phyloP scores from a whole-genome alignment of 2,888 invertebrate genomes.

The Nowickia ferox region DNA sequence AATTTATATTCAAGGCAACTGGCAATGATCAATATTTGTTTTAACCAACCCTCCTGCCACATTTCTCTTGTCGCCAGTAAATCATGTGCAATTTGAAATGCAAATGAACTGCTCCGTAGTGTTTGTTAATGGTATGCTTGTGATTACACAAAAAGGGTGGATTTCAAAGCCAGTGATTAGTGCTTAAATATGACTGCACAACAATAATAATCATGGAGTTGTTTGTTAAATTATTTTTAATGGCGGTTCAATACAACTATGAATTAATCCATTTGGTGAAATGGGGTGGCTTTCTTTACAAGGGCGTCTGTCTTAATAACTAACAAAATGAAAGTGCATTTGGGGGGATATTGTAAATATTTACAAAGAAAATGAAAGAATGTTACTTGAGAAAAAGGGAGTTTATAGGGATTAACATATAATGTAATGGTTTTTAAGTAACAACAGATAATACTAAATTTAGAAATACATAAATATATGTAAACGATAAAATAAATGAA shows the following conservation, averaged over 20 bases:
- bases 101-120: neutral
- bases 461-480: neutral
- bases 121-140: conserved; percentile 20
- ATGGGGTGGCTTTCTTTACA: conserved; percentile 10
- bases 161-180: conserved; percentile 49
- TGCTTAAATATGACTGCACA: conserved; percentile 59
- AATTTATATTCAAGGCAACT: neutral
- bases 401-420: neutral
- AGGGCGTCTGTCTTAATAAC: neutral
- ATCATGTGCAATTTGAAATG: conserved; percentile 25
- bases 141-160: conserved; percentile 63
- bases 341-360: neutral
- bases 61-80: conserved; percentile 10
- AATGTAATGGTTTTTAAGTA: no score
- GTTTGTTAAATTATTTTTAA: conserved; percentile 38
- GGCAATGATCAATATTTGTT: neutral
- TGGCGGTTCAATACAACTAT: conserved; percentile 17
- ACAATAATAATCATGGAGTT: conserved; percentile 58
- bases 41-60: neutral
- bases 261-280: neutral
- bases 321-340: conserved; percentile 33
- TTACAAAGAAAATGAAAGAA: conserved; percentile 35
- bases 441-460: neutral
- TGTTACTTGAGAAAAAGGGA: neutral
- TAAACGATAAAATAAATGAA: neutral